Conservation (phyloP, 2,113 vertebrate species). For the Sialia sialis region DNA sequence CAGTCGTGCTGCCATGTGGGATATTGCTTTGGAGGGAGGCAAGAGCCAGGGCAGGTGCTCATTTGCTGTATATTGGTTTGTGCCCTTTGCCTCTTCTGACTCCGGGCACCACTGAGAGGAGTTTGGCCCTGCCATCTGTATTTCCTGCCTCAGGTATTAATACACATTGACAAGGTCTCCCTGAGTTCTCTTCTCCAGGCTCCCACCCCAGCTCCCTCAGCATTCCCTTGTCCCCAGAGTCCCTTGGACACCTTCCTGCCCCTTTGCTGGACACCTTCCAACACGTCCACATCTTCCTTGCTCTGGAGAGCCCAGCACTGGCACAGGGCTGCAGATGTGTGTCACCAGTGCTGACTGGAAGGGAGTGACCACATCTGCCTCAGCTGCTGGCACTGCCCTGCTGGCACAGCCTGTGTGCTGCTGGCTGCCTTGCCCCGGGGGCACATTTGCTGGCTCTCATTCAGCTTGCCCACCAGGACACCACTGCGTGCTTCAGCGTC, state of each 20-base stretch:
- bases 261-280: neutral
- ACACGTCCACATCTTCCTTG: accelerated
- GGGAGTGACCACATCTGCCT: neutral
- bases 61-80: neutral
- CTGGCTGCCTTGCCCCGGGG: neutral
- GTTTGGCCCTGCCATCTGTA: neutral
- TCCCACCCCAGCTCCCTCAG: neutral
- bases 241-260: neutral
- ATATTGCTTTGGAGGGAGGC: neutral
- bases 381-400: neutral
- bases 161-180: accelerated
- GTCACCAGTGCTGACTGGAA: neutral
- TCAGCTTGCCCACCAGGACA: neutral
- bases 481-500: neutral
- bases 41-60: neutral
- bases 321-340: neutral
- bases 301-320: neutral
- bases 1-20: accelerated
- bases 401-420: neutral
- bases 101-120: neutral
- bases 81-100: neutral
- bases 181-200: neutral
- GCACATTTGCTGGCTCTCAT: neutral
- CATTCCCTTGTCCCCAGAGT: neutral
- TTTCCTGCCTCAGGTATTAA: neutral